Percentiles rank a stretch among this genome's conserved stretches.
Evolutionary conservation across 2,888 invertebrate species (phyloP).

Genomic region (Therioaphis trifolii): DNA sequence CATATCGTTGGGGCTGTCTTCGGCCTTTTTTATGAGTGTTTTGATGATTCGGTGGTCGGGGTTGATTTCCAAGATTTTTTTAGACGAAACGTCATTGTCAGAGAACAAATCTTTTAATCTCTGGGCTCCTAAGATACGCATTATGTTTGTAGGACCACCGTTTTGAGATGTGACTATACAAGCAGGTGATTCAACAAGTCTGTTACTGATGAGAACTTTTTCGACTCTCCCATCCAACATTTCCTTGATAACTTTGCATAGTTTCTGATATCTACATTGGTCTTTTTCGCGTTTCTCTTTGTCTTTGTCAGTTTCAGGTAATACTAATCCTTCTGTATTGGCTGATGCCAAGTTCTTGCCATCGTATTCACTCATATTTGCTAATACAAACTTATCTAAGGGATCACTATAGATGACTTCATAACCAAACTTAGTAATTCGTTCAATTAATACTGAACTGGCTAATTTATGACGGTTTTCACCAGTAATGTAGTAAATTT

Average conservation of each 20-base stretch:
- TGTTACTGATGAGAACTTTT: slow-evolving; percentile 96
- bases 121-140: slow-evolving; percentile 99
- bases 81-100: slow-evolving; percentile 99
- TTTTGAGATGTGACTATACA: slow-evolving; percentile 99
- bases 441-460: slow-evolving; percentile 97
- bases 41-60: slow-evolving; percentile 95
- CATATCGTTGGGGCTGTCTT: slow-evolving; percentile 97
- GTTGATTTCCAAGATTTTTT: slow-evolving; percentile 98
- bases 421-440: slow-evolving; percentile 96
- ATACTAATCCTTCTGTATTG: slow-evolving; percentile 96
- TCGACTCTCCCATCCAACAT: slow-evolving; percentile 98
- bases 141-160: slow-evolving; percentile 99
- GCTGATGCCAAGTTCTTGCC: slow-evolving; percentile 96
- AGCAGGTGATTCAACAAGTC: slow-evolving; percentile 96
- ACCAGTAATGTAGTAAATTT: slow-evolving; percentile 98
- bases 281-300: slow-evolving; percentile 96
- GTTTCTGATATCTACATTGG: slow-evolving; percentile 79
- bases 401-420: slow-evolving; percentile 99
- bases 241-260: slow-evolving; percentile 94
- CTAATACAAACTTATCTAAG: slow-evolving; percentile 98
- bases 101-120: slow-evolving; percentile 97
- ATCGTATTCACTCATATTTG: slow-evolving; percentile 98
- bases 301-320: slow-evolving; percentile 96
- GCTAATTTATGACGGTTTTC: slow-evolving; percentile 93
- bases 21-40: slow-evolving; percentile 88